phyloP scores from a whole-genome alignment of 2,113 vertebrate species.

The Gymnocephalus cernua region DNA sequence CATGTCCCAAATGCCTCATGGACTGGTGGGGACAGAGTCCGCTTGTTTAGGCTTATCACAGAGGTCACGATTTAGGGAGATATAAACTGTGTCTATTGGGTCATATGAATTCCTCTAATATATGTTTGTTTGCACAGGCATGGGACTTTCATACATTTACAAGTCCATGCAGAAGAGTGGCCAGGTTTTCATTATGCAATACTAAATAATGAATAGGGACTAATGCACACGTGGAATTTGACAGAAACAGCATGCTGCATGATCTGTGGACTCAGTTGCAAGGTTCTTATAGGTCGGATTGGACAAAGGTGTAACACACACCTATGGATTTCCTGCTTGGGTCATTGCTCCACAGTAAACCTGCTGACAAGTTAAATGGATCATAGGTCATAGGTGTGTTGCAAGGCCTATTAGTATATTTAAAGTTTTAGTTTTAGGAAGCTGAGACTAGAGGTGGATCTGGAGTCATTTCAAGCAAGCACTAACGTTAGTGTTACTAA shows the following conservation, averaged over 20 bases:
- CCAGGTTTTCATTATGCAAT: neutral
- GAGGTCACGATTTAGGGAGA: neutral
- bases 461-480: neutral
- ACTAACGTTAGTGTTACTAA: neutral
- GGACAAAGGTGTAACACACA: constrained; percentile 48
- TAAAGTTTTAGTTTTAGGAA: neutral
- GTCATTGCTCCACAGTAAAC: constrained; percentile 4
- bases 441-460: neutral
- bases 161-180: neutral
- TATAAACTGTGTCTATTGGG: neutral
- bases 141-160: neutral
- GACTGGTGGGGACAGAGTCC: constrained; percentile 12
- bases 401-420: neutral
- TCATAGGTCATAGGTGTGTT: constrained; percentile 37
- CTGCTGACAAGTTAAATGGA: constrained; percentile 24
- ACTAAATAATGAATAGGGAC: neutral
- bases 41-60: constrained; percentile 31
- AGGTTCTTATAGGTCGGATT: constrained; percentile 12
- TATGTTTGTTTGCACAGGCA: constrained; percentile 9
- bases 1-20: neutral
- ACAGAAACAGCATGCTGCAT: constrained; percentile 13
- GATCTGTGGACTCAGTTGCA: constrained; percentile 58
- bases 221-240: constrained; percentile 36
- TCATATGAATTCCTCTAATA: neutral
- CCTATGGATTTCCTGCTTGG: constrained; percentile 1